Percentiles rank a stretch among this genome's conserved stretches.
phyloP scores from a whole-genome alignment of 2,888 invertebrate genomes.

The Tipula unca region DNA sequence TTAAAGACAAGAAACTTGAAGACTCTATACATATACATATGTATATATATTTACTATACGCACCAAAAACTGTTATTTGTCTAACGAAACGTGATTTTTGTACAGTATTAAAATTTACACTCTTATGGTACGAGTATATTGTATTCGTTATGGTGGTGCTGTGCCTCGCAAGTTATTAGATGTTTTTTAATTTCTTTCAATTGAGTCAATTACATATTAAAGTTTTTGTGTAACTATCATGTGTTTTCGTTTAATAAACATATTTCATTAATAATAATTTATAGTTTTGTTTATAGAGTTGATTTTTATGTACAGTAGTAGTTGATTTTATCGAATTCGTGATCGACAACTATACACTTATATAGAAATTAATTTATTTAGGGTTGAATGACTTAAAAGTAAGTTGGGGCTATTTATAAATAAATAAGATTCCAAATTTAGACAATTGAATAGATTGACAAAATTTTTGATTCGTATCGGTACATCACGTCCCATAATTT shows the following conservation, averaged over 20 bases:
- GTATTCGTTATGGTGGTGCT: neutral
- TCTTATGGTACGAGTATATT: neutral
- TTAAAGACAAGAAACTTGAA: neutral
- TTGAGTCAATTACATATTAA: neutral
- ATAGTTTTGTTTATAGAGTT: neutral
- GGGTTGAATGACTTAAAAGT: neutral
- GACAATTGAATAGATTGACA: neutral
- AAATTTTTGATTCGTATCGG: neutral
- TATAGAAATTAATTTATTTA: neutral
- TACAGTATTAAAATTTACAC: neutral
- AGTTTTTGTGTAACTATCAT: neutral
- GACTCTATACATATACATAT: too few relatives aligned
- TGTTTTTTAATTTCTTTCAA: neutral
- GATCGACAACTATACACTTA: neutral
- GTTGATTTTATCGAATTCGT: neutral
- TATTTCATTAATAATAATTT: neutral
- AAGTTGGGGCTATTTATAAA: neutral
- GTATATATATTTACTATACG: neutral
- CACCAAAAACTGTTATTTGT: neutral
- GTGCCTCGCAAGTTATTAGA: neutral
- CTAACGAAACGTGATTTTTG: neutral
- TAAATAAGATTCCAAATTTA: neutral
- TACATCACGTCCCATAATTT: neutral
- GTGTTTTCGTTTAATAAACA: neutral
- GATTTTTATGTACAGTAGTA: neutral